phyloP scores from a whole-genome alignment of 1,140 invertebrate species.

The Reticulitermes speratus region DNA sequence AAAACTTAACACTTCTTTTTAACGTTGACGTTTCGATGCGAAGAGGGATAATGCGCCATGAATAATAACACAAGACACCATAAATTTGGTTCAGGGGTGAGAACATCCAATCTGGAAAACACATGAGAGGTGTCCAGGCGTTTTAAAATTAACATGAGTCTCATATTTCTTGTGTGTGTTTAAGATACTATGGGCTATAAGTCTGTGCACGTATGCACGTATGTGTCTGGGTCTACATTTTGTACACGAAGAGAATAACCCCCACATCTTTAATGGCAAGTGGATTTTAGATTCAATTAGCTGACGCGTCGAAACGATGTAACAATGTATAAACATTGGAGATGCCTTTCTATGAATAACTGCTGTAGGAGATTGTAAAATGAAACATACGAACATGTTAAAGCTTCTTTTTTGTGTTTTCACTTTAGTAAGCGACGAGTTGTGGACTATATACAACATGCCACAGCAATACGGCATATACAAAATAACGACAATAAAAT shows the following conservation, averaged over 20 bases:
- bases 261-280: not conserved
- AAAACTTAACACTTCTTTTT: not conserved
- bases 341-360: not conserved
- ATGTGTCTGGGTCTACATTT: not conserved
- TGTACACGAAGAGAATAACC: not conserved
- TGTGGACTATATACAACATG: not conserved
- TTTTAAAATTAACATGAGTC: not conserved
- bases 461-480: not conserved
- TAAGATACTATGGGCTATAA: not conserved
- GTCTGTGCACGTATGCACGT: not conserved
- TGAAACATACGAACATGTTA: not conserved
- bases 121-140: not conserved
- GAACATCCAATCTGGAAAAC: not conserved
- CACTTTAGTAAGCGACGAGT: not conserved
- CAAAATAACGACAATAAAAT: not conserved
- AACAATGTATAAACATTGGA: not conserved
- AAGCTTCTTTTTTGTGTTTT: not conserved
- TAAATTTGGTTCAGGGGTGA: not conserved
- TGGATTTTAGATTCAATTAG: slow-evolving; percentile 15
- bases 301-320: not conserved
- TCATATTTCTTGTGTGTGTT: not conserved
- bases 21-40: not conserved
- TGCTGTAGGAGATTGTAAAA: not conserved
- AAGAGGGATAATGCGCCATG: not conserved
- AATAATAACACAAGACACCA: slow-evolving; percentile 12